Evolutionary conservation across 2,797 vertebrate species (phyloP), one percentile per base, ranked within the genome.

Genomic region (Ceyx erithaca): DNA sequence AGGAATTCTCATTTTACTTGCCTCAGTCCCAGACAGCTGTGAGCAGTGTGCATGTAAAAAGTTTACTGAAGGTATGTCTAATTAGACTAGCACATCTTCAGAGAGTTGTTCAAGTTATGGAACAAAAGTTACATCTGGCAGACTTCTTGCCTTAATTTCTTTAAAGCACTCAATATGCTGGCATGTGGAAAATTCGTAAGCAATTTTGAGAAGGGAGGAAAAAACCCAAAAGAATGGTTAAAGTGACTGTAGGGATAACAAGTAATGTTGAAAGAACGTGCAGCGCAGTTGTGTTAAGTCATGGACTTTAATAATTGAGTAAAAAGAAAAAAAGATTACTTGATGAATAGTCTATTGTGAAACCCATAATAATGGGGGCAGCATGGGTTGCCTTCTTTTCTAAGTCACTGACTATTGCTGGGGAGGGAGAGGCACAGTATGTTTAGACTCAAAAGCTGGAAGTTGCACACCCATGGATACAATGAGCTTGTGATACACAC

Each of bases 331-430:
- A 70, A 59, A 70, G 19, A 28, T 37, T 45, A 14, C 20, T 69
- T 59, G 59, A 28, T 85, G 66, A 85, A 51, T 62, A 49, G 68
- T 55, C 30, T 19, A 16, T 73, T 91, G 64, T 80, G 14, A 90
- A 80, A 48, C 3, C 59, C 64, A 72, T 66, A 67, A 72, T 58
- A 66, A 10, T 22, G 54, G 45, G 28, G 37, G 28, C 59, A 64
- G 75, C 18, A 19, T 45, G 52, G 43, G 46, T 20, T 4, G 7
- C 26, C 48, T 46, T 66, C 59, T 81, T 84, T 51, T 87, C 0
- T 31, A 43, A 81, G 43, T 26, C 23, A 9, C 1, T 82, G 64
- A 6, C 51, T 62, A 33, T 33, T 69, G 46, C 7, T 6, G 23
- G 17, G 28, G 46, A 64, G 43, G 57, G 61, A 70, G 61, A 10